Evolutionary conservation across 1,140 invertebrate genomes (phyloP), one percentile per base, ranked within the genome.

Genomic region (Ridgeia piscesae): DNA sequence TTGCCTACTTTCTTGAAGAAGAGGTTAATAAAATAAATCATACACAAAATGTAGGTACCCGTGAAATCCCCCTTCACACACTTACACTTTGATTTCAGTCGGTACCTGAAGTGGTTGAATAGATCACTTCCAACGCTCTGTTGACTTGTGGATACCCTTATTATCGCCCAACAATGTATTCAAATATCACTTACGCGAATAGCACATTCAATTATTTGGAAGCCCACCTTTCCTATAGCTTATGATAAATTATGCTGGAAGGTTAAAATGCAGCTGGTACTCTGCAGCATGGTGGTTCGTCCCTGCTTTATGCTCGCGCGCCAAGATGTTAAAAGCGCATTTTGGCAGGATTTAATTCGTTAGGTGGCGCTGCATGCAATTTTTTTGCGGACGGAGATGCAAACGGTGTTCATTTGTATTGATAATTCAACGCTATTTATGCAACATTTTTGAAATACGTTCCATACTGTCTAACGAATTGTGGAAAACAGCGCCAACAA

Each of bases 381-480:
- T 42, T 4, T n/a, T 42, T 42, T 42, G 42, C 58, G 58, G 27
- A 31, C 58, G 17, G 58, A 77, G 58, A 77, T 21, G 58, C 27
- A 31, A 77, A 77, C 58, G 58, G 14, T 31, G 58, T 77, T 77
- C 14, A 77, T 31, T 77, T 77, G 58, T 21, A 21, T 17, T 4
- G 17, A 21, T 77, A 77, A 21, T 77, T 77, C 58, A 77, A 77
- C 58, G 58, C 27, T 77, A 77, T 31, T 77, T 21, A 77, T 77
- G 58, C 27, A 4, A 95, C 14, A 27, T 95, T 0, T 4, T 21
- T 77, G 27, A 77, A 77, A 77, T 77, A 77, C 6, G 2, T 21
- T 77, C 27, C 27, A 21, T 94, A 94, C 89, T 94, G 94, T 35
- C 92, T 93, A 9, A 95, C 95, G 91, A 92, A 95, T 91, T 94